phyloP scores from a whole-genome alignment of 2,797 vertebrate genomes.

The Nothura maculosa region DNA sequence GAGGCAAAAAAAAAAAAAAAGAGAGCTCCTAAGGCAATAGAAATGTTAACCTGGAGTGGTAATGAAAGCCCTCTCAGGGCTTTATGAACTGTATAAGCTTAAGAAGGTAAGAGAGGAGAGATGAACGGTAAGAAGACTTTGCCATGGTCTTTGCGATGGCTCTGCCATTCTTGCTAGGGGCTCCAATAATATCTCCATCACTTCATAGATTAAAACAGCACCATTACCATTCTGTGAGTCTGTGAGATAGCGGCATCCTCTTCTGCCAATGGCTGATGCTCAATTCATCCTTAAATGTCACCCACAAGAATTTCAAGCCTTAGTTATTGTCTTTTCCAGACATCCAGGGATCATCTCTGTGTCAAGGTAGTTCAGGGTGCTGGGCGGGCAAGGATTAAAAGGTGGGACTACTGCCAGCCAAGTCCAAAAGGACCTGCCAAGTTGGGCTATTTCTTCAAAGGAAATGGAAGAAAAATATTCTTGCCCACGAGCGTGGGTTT shows the following conservation, averaged over 20 bases:
- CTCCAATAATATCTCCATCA: neutral
- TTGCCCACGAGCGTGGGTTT: neutral
- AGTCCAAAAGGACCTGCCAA: neutral
- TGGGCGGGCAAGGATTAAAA: rapidly evolving
- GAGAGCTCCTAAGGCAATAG: neutral
- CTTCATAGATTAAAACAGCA: neutral
- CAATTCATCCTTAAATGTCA: neutral
- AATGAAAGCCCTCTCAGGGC: neutral
- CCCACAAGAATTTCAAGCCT: neutral
- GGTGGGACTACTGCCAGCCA: neutral
- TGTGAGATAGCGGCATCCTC: neutral
- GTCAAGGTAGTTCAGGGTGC: neutral
- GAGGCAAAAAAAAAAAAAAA: constrained; percentile 13
- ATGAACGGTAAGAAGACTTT: neutral
- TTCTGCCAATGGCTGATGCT: neutral
- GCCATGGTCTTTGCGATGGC: neutral
- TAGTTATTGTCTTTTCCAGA: neutral
- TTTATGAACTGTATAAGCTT: neutral
- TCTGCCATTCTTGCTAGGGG: neutral
- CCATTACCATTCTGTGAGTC: neutral
- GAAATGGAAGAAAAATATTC: neutral
- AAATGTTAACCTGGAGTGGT: neutral
- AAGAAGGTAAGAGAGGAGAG: neutral
- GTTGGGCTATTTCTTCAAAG: neutral
- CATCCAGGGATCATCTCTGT: rapidly evolving